Base-by-base conservation (phyloP, 2,797 vertebrate genomes). In the Amphiprion clarkii region DNA sequence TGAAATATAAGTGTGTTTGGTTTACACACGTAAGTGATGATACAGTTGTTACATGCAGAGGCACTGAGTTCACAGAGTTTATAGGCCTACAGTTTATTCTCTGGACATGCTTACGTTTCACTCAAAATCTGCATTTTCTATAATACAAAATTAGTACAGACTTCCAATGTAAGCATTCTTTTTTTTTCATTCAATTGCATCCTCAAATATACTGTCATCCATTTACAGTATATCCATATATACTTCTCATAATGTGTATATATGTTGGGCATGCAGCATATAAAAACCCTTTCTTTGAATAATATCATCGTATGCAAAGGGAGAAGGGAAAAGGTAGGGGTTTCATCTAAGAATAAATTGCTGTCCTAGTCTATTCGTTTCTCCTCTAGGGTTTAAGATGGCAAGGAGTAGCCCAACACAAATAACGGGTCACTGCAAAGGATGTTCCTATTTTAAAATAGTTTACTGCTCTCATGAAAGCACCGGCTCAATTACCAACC, bases 11-110 rank as follows among this genome's bases (percentile, higher is more conserved):
- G 82, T 93, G 78, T 86, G 84, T 90, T 94, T 90, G 89, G 85
- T 92, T 81, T 86, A 87, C 78, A 90, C 87, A 83, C 81, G 64
- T 65, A 53, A 44, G 72, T 84, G 66, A 91, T 74, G 52, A 81
- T 90, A 90, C 82, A 93, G 72, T 79, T 90, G 73, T 86, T 83
- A 84, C 93, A 87, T 93, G 94, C 95, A 90, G 95, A 96, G 95
- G 93, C 96, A 95, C 94, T 89, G 91, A 92, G 85, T 92, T 92
- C 89, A 92, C 79, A 79, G 85, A 81, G 72, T 89, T 88, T 69
- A 78, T 86, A 80, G 86, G 85, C 84, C 82, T 85, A 61, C 65
- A 60, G 68, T 75, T 62, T 84, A 88, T 87, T 82, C 36, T 90
- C 85, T 75, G 78, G 67, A 81, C 94, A 92, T 90, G 89, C 92